Evolutionary conservation across 2,888 invertebrate genomes (phyloP).

Genomic region (Caenorhabditis drosophilae): DNA sequence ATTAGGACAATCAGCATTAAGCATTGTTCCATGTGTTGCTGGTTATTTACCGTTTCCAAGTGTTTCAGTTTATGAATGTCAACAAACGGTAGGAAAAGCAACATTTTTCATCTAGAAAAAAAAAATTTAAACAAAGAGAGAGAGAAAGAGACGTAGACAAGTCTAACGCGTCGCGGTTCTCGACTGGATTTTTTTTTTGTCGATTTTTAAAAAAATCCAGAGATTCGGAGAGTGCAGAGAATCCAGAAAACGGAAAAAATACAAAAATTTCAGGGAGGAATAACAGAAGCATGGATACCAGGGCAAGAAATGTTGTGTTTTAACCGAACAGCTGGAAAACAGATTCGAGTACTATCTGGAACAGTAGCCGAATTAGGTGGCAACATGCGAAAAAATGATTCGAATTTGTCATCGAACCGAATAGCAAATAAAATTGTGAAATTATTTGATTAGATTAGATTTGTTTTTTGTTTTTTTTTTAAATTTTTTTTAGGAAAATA

Average conservation of each 20-base stretch:
- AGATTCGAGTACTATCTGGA: constrained; percentile 65
- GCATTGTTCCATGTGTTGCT: constrained; percentile 59
- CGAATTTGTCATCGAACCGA: constrained; percentile 41
- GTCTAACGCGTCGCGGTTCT: too few relatives aligned
- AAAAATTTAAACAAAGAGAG: too few relatives aligned
- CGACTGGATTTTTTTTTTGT: too few relatives aligned
- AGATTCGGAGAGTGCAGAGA: too few relatives aligned
- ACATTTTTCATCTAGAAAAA: too few relatives aligned
- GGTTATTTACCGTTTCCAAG: constrained; percentile 66
- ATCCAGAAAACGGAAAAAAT: too few relatives aligned
- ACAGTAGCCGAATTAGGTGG: constrained; percentile 16
- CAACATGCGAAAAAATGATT: constrained; percentile 21
- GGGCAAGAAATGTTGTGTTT: constrained; percentile 58
- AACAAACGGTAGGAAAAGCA: constrained; percentile 29
- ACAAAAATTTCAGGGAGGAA: background rate
- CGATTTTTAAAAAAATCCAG: too few relatives aligned
- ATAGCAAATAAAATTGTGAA: constrained; percentile 50
- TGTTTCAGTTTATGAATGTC: constrained; percentile 59
- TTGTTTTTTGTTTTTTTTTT: constrained; percentile 6
- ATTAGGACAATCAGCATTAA: constrained; percentile 61
- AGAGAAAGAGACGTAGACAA: too few relatives aligned
- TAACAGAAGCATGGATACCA: constrained; percentile 11
- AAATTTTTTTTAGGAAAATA: constrained; percentile 11
- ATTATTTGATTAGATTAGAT: constrained; percentile 37
- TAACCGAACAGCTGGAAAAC: constrained; percentile 63